A percentile compares a stretch with the other conserved stretches of the same genome.
phyloP scores from a whole-genome alignment of 1,140 invertebrate species.

The Bathynomus jamesi region DNA sequence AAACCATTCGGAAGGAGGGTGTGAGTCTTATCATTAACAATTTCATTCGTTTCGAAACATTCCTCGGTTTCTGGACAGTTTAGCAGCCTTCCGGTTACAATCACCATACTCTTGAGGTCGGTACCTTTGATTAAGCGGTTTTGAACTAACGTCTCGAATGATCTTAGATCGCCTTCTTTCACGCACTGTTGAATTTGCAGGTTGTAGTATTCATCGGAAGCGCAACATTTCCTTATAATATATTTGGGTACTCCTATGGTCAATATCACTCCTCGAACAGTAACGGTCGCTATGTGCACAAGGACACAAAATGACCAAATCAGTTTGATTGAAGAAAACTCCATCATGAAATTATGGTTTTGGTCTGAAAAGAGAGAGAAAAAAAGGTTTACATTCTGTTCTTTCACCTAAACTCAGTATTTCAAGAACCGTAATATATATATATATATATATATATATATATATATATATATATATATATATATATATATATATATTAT shows the following conservation, averaged over 20 bases:
- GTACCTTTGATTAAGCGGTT: background rate
- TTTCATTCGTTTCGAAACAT: background rate
- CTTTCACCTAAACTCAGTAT: no score
- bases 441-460: no score
- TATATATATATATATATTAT: no score
- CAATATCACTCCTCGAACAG: no score
- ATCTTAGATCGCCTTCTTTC: background rate
- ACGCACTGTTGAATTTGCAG: background rate
- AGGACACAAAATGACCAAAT: no score
- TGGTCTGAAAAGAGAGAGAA: no score
- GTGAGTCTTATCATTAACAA: background rate
- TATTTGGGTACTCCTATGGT: background rate
- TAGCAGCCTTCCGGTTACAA: background rate
- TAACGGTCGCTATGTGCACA: no score
- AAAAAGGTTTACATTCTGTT: no score
- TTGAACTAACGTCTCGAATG: background rate
- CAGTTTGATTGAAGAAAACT: no score
- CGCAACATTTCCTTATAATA: background rate
- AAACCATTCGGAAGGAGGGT: background rate
- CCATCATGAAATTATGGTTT: no score
- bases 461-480: no score
- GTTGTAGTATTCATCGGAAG: background rate
- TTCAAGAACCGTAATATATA: no score
- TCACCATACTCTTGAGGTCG: background rate
- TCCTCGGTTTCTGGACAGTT: background rate